Evolutionary conservation across 2,888 invertebrate species (phyloP).

Genomic region (Drosophila histrio): DNA sequence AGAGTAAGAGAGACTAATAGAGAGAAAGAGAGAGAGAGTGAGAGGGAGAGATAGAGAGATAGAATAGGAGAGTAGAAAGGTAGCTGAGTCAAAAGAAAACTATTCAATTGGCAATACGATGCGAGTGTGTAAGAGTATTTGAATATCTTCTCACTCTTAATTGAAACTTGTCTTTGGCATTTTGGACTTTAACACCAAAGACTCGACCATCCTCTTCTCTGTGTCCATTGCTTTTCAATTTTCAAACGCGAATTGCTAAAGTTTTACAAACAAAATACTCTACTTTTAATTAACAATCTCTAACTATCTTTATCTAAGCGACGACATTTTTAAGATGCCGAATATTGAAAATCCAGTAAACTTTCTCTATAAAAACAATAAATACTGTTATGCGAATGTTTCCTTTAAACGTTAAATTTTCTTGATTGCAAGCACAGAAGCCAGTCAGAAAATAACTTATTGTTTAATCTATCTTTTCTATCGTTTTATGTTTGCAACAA

Average conservation of each 20-base stretch:
- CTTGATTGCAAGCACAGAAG: no score
- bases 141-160: constrained; percentile 19
- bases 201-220: background rate
- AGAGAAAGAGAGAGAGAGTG: background rate
- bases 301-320: no score
- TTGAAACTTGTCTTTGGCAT: constrained; percentile 36
- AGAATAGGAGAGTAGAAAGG: background rate
- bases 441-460: no score
- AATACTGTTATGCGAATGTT: no score
- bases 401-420: no score
- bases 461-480: no score
- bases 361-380: no score
- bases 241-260: background rate
- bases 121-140: background rate
- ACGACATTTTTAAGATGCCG: no score
- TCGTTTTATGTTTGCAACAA: no score
- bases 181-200: background rate
- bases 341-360: no score
- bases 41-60: background rate
- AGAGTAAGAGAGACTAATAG: background rate
- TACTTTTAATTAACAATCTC: background rate
- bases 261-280: constrained; percentile 2
- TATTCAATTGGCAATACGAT: constrained; percentile 44
- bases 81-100: constrained; percentile 31
- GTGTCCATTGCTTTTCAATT: constrained; percentile 11